A percentile compares a stretch with the other conserved stretches of the same genome.
Evolutionary conservation across 2,888 invertebrate genomes (phyloP).

Genomic region (Laothoe populi): DNA sequence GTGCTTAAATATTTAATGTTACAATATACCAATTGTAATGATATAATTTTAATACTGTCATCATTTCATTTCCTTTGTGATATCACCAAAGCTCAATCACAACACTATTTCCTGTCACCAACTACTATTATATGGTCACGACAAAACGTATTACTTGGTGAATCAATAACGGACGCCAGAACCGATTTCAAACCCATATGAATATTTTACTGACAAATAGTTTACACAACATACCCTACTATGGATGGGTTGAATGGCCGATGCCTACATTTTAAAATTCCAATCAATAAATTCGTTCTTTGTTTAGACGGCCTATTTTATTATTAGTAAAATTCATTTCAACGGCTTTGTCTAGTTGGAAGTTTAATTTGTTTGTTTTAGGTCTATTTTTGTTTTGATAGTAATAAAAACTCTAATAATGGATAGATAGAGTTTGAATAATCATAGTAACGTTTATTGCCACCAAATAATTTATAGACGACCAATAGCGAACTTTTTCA

Average conservation of each 20-base stretch:
- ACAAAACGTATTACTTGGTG: constrained; percentile 13
- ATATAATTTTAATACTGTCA: too few relatives aligned
- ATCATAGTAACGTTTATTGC: too few relatives aligned
- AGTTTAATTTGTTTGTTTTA: not conserved
- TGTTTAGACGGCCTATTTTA: not conserved
- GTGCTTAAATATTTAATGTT: too few relatives aligned
- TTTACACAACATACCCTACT: constrained; percentile 38
- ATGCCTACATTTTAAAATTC: constrained; percentile 41
- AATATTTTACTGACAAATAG: constrained; percentile 37
- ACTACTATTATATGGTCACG: not conserved
- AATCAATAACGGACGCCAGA: constrained; percentile 40
- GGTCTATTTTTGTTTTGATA: not conserved
- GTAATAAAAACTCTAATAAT: too few relatives aligned
- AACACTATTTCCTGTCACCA: constrained; percentile 5
- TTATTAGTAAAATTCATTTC: not conserved
- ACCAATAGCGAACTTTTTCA: too few relatives aligned
- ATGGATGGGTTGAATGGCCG: constrained; percentile 48
- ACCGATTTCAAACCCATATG: constrained; percentile 37
- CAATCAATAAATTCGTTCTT: constrained; percentile 41
- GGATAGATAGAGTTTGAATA: too few relatives aligned
- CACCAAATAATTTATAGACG: too few relatives aligned
- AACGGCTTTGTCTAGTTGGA: not conserved
- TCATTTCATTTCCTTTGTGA: not conserved
- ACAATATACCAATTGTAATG: too few relatives aligned
- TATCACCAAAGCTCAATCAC: not conserved